Evolutionary conservation across 2,888 invertebrate species (phyloP).

Genomic region (Opisthograptis luteolata): DNA sequence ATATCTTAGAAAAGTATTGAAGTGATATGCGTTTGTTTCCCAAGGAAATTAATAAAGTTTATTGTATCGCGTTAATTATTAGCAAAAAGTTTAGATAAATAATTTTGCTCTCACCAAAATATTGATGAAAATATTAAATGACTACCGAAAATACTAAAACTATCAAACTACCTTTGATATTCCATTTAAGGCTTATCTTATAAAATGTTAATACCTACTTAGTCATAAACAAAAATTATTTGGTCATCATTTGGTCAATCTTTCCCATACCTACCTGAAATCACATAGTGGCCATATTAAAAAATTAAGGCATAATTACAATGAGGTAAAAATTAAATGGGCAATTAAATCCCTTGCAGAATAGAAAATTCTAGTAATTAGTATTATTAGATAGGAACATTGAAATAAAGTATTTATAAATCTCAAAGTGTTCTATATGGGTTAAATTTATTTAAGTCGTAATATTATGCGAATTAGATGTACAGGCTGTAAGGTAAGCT

Average conservation of each 20-base stretch:
- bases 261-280: no score
- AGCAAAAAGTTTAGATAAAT: conserved; percentile 61
- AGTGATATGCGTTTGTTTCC: conserved; percentile 80
- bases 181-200: background rate
- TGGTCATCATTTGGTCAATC: background rate
- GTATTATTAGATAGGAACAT: conserved; percentile 48
- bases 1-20: conserved; percentile 79
- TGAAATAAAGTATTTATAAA: conserved; percentile 33
- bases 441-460: conserved; percentile 25
- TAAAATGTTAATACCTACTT: background rate
- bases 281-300: background rate
- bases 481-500: conserved; percentile 4
- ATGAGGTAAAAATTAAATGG: background rate
- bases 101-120: conserved; percentile 50
- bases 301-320: background rate
- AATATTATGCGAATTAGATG: conserved; percentile 14
- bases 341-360: background rate
- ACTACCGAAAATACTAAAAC: conserved; percentile 5
- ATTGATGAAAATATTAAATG: conserved; percentile 10
- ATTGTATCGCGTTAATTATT: conserved; percentile 76
- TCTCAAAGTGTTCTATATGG: conserved; percentile 44
- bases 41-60: conserved; percentile 80
- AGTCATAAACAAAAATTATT: background rate
- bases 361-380: conserved; percentile 22
- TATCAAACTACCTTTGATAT: background rate